Percentiles rank a stretch among this genome's conserved stretches.
Conservation (phyloP, 2,113 vertebrate species). For the Eupsittula cactorum region DNA sequence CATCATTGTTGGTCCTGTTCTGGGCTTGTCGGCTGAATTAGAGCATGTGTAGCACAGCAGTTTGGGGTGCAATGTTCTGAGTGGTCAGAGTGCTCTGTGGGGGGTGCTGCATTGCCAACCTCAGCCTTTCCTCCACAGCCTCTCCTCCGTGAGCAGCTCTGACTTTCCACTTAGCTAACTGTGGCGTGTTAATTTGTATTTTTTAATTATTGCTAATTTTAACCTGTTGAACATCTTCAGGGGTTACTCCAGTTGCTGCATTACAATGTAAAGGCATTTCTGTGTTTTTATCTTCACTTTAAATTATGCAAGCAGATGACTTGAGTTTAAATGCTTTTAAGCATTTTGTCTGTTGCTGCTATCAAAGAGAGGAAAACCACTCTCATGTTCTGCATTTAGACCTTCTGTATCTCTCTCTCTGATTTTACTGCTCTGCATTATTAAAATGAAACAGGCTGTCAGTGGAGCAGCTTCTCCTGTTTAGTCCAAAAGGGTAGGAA, state of each 20-base stretch:
- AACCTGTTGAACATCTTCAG: background rate
- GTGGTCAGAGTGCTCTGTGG: background rate
- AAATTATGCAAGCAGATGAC: background rate
- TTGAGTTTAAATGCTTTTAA: background rate
- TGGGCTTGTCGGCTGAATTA: background rate
- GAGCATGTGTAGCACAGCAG: background rate
- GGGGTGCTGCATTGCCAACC: background rate
- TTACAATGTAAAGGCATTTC: background rate
- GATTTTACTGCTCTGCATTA: background rate
- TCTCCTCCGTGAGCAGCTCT: background rate
- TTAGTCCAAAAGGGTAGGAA: background rate
- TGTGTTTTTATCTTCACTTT: background rate
- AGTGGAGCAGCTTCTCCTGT: background rate
- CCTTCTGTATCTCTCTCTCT: background rate
- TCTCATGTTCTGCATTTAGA: background rate
- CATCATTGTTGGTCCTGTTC: background rate
- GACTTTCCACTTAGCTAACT: background rate
- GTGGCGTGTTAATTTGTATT: rapidly evolving
- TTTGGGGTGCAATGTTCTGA: background rate
- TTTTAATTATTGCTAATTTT: rapidly evolving
- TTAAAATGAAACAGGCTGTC: background rate
- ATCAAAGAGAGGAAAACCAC: background rate
- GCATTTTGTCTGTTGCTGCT: background rate
- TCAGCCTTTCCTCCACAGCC: background rate
- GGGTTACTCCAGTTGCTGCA: background rate